These are phyloP conservation scores for Sternotherus odoratus DNA, from an alignment of 2,797 vertebrate genomes.

Conservation along the genomic window DNA sequence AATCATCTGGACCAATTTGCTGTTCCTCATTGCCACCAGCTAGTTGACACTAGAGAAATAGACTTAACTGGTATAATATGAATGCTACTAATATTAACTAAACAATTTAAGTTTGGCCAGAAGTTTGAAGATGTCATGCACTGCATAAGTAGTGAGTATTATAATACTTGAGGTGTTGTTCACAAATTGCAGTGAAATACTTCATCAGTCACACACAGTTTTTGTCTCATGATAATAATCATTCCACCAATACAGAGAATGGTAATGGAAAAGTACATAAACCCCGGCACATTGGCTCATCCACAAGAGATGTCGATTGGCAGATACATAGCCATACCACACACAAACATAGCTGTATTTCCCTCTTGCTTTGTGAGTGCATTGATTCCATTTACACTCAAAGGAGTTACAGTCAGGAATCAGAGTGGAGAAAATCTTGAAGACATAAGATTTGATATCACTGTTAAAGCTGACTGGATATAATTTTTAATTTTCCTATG, in stretches of 20 bases:
- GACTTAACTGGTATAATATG: not conserved
- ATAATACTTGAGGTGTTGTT: not conserved
- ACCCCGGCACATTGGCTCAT: conserved; percentile 22
- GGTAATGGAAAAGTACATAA: conserved; percentile 42
- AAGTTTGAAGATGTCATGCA: not conserved
- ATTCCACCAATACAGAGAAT: conserved; percentile 56
- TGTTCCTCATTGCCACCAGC: conserved; percentile 8
- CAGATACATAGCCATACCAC: not conserved
- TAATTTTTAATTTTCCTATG: not conserved
- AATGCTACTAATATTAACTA: too few species aligned
- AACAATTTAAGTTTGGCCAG: not conserved
- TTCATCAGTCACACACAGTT: conserved; percentile 18
- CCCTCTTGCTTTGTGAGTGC: not conserved
- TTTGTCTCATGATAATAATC: conserved; percentile 47
- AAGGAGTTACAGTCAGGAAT: not conserved
- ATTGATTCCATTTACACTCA: not conserved
- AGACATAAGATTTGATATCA: not conserved
- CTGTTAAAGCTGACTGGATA: not conserved
- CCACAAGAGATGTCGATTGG: not conserved
- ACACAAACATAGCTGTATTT: not conserved
- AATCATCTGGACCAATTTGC: not conserved
- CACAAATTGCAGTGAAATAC: conserved; percentile 2
- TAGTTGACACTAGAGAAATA: conserved; percentile 55
- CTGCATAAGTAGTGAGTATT: not conserved
- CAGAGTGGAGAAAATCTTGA: not conserved